A percentile compares a stretch with the other conserved stretches of the same genome.
phyloP scores from a whole-genome alignment of 1,140 invertebrate species.

The Coelopa frigida region DNA sequence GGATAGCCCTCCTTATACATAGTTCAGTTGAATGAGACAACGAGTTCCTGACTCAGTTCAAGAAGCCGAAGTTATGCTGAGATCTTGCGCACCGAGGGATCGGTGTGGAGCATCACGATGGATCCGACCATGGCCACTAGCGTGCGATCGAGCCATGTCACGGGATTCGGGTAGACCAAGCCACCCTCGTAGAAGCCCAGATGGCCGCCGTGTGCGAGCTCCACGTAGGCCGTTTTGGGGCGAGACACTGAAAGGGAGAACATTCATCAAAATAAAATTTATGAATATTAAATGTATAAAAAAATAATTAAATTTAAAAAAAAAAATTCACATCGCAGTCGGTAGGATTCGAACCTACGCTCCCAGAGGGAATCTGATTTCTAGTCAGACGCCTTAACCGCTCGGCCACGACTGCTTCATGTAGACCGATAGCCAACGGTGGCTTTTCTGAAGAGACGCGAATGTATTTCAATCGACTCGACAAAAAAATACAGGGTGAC shows the following conservation, averaged over 20 bases:
- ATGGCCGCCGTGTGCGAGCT: conserved; percentile 84
- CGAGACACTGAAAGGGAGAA: conserved; percentile 55
- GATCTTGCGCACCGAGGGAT: conserved; percentile 14
- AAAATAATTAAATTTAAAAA: conserved; percentile 9
- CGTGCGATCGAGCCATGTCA: conserved; percentile 84
- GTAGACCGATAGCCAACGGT: not conserved
- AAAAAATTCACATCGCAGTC: conserved; percentile 50
- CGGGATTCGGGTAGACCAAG: conserved; percentile 71
- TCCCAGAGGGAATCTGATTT: conserved; percentile 75
- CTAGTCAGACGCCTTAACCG: conserved; percentile 75
- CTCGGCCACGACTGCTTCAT: conserved; percentile 63
- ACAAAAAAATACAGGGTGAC: no score
- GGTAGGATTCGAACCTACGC: conserved; percentile 75
- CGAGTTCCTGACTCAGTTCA: no score
- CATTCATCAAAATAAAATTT: conserved; percentile 5
- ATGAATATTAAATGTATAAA: conserved; percentile 4
- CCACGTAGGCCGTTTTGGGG: conserved; percentile 64
- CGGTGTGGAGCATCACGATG: conserved; percentile 43
- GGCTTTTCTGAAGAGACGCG: no score
- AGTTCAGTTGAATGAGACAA: no score
- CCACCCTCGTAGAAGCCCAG: conserved; percentile 88
- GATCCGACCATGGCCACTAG: conserved; percentile 66
- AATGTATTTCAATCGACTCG: no score
- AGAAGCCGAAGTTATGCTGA: no score
- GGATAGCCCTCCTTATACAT: no score